Conservation (phyloP, 1,140 invertebrate genomes). For the Choristoneura fumiferana region DNA sequence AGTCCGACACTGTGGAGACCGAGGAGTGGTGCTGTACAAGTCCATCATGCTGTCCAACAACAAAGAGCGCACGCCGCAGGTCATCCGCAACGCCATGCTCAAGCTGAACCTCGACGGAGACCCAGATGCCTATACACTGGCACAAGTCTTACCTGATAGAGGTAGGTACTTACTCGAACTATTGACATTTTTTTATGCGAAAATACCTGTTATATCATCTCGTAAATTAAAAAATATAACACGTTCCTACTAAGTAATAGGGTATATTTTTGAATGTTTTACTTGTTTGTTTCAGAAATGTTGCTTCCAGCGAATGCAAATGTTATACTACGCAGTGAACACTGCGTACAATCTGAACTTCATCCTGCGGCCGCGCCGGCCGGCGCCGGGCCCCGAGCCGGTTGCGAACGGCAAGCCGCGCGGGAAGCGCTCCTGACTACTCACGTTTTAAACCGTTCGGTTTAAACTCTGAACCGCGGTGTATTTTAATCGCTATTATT, state of each 20-base stretch:
- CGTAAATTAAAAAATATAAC: no score
- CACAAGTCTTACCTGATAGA: conserved; percentile 95
- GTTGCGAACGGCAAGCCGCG: conserved; percentile 73
- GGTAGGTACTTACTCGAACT: conserved; percentile 79
- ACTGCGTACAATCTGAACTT: conserved; percentile 95
- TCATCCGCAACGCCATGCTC: conserved; percentile 95
- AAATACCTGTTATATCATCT: no score
- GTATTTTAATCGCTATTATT: no score
- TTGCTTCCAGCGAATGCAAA: conserved; percentile 94
- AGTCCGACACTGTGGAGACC: conserved; percentile 89
- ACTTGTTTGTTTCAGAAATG: conserved; percentile 88
- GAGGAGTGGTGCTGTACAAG: conserved; percentile 93
- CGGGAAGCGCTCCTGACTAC: conserved; percentile 49
- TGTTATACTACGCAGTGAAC: conserved; percentile 97
- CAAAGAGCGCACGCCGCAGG: conserved; percentile 95
- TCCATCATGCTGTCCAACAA: conserved; percentile 97
- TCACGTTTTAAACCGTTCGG: conserved; percentile 15
- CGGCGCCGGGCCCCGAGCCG: conserved; percentile 60
- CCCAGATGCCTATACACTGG: conserved; percentile 92
- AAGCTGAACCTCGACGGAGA: conserved; percentile 94
- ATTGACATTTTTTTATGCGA: no score
- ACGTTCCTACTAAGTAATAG: no score
- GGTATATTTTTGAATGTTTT: conserved; percentile 18
- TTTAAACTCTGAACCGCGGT: background rate
- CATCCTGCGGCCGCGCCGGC: conserved; percentile 87